Evolutionary conservation across 64 coral and sea anemone genomes (phyloP).

Genomic region (Trachythela sp.): DNA sequence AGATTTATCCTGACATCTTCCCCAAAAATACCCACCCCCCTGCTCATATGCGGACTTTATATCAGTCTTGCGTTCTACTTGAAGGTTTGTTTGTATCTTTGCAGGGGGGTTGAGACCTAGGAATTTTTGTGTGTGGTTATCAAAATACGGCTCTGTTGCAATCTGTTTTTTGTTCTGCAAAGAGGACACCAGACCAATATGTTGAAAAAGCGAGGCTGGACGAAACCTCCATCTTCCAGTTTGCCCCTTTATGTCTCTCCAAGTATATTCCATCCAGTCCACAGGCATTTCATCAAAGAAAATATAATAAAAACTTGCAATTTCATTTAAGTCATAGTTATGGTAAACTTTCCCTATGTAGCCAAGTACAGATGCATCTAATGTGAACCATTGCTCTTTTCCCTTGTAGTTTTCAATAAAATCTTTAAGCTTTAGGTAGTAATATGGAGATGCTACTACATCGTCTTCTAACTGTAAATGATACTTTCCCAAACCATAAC

Average conservation of each 20-base stretch:
- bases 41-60: slow-evolving; percentile 43
- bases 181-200: slow-evolving; percentile 40
- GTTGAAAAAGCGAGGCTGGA: slow-evolving; percentile 48
- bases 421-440: slow-evolving; percentile 48
- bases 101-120: slow-evolving; percentile 52
- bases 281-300: slow-evolving; percentile 59
- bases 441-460: slow-evolving; percentile 44
- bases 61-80: neutral
- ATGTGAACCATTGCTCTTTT: slow-evolving; percentile 6
- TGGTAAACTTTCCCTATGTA: slow-evolving; percentile 58
- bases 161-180: slow-evolving; percentile 24
- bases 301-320: slow-evolving; percentile 45
- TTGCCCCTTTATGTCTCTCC: slow-evolving; percentile 32
- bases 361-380: slow-evolving; percentile 36
- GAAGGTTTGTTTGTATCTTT: slow-evolving; percentile 24
- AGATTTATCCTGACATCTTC: neutral
- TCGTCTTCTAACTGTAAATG: slow-evolving; percentile 57
- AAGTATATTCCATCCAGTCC: slow-evolving; percentile 43
- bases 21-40: slow-evolving; percentile 49
- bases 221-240: neutral
- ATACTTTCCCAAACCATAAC: slow-evolving; percentile 35
- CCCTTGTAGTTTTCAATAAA: slow-evolving; percentile 19
- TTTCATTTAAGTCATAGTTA: slow-evolving; percentile 26
- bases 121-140: slow-evolving; percentile 48
- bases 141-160: slow-evolving; percentile 41